Percentiles rank a stretch among this genome's conserved stretches.
These are phyloP conservation scores for Graphium colonna DNA, from an alignment of 2,888 invertebrate genomes.

Conservation along the genomic window DNA sequence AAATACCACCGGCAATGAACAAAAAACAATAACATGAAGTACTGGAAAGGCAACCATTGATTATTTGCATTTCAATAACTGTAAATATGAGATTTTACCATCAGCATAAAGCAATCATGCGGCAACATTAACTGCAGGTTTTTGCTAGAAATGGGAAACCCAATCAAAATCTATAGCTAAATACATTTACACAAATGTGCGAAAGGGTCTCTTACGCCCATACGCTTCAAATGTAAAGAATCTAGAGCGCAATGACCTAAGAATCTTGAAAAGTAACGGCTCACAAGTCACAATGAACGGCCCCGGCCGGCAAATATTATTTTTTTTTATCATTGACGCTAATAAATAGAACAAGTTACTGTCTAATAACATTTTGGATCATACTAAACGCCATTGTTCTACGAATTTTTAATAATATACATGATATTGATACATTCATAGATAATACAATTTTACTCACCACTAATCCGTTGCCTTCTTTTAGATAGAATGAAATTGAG, in stretches of 20 bases:
- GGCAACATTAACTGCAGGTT: conserved; percentile 46
- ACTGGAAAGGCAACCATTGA: too few relatives aligned
- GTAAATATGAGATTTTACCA: conserved; percentile 24
- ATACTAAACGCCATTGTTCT: not conserved
- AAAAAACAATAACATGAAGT: conserved; percentile 1
- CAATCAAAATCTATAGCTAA: conserved; percentile 38
- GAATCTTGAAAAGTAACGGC: conserved; percentile 77
- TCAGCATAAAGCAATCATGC: conserved; percentile 49
- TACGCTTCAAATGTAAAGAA: conserved; percentile 36
- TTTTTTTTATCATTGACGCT: conserved; percentile 1
- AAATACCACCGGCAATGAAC: not conserved
- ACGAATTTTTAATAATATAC: conserved; percentile 11
- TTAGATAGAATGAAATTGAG: conserved; percentile 50
- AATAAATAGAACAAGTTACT: not conserved
- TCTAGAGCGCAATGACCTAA: conserved; percentile 66
- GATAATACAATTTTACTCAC: conserved; percentile 56
- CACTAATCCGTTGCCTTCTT: conserved; percentile 54
- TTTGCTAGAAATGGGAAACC: conserved; percentile 29
- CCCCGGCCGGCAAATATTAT: conserved; percentile 33
- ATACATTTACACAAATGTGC: conserved; percentile 43
- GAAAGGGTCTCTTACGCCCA: conserved; percentile 40
- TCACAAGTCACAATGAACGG: conserved; percentile 28
- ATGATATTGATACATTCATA: conserved; percentile 28
- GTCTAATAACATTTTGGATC: not conserved
- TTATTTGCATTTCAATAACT: conserved; percentile 22